These are phyloP conservation scores for Balearica regulorum DNA, from an alignment of 2,797 vertebrate species.

Conservation along the genomic window DNA sequence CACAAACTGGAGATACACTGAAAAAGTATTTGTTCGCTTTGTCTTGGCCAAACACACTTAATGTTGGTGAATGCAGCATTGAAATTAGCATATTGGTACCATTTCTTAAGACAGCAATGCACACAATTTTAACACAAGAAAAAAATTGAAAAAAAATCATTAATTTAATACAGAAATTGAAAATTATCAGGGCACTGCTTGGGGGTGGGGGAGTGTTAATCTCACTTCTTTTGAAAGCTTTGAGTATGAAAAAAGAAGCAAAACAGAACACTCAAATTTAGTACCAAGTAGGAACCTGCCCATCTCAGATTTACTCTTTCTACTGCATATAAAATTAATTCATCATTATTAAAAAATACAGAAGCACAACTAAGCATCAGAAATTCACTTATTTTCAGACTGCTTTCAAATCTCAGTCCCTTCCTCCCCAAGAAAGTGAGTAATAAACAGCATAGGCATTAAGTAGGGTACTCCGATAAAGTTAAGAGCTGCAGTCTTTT, in stretches of 20 bases:
- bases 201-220: background rate
- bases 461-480: background rate
- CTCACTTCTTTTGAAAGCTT: background rate
- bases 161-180: background rate
- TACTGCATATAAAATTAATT: background rate
- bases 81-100: fast-evolving
- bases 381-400: background rate
- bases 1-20: background rate
- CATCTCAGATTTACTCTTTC: background rate
- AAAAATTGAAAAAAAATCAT: background rate
- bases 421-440: background rate
- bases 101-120: background rate
- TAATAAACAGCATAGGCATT: background rate
- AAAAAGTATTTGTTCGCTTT: background rate
- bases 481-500: background rate
- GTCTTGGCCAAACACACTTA: background rate
- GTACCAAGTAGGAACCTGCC: background rate
- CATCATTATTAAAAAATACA: background rate
- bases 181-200: background rate
- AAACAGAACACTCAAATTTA: background rate
- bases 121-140: background rate
- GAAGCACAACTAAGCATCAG: background rate
- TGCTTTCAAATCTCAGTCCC: background rate
- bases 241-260: background rate
- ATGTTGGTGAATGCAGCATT: background rate